Conservation (phyloP, 2,888 invertebrate species). For the Drosophila sordidapex region DNA sequence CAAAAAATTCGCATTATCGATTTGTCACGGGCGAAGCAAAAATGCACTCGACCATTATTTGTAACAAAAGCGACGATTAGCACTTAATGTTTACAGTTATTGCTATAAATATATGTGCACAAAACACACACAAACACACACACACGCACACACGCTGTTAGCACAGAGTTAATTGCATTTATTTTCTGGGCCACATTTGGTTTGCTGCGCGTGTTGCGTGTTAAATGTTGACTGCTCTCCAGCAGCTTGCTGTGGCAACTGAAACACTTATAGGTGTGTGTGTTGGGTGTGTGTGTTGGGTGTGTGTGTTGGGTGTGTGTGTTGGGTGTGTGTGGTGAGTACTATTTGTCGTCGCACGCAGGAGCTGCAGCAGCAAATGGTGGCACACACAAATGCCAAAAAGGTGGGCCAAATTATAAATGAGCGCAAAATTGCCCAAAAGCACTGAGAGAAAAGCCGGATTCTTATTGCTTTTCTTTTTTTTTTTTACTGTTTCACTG, state of each 20-base stretch:
- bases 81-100: not conserved
- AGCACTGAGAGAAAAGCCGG: not conserved
- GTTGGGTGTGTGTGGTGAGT: constrained; percentile 4
- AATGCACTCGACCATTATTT: constrained; percentile 27
- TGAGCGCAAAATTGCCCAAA: constrained; percentile 13
- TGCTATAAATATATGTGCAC: not conserved
- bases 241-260: constrained; percentile 53
- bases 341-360: not conserved
- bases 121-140: constrained; percentile 4
- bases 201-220: constrained; percentile 15
- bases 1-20: constrained; percentile 51
- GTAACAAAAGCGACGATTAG: not conserved
- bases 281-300: not conserved
- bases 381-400: constrained; percentile 12
- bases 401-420: constrained; percentile 33
- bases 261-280: constrained; percentile 22
- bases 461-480: not conserved
- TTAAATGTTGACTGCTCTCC: constrained; percentile 46
- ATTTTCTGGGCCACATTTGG: constrained; percentile 6
- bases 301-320: constrained; percentile 1
- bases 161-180: constrained; percentile 9
- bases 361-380: constrained; percentile 3
- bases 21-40: constrained; percentile 46
- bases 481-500: not conserved
- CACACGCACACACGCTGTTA: not conserved